phyloP scores from a whole-genome alignment of 2,888 invertebrate genomes.

The Drosophila kuntzei region DNA sequence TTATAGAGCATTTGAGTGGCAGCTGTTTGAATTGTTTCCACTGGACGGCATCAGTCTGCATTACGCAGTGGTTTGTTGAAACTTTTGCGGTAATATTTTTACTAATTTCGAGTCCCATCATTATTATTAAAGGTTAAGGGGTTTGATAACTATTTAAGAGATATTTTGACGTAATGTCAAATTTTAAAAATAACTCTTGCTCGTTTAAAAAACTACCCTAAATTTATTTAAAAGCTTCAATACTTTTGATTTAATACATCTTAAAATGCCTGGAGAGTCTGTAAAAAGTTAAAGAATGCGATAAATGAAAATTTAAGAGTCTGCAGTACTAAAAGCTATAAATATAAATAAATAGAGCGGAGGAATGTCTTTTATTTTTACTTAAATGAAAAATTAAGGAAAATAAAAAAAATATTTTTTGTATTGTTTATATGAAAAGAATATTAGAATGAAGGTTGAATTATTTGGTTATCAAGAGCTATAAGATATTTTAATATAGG shows the following conservation, averaged over 20 bases:
- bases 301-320: background rate
- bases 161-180: too few species aligned
- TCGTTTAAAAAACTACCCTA: too few species aligned
- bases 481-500: background rate
- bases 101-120: too few species aligned
- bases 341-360: background rate
- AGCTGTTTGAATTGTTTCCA: conserved; percentile 21
- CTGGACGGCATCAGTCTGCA: conserved; percentile 11
- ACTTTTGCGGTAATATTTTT: too few species aligned
- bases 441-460: background rate
- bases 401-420: background rate
- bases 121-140: too few species aligned
- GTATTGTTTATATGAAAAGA: too few species aligned
- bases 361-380: background rate
- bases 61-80: background rate
- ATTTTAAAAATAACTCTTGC: too few species aligned
- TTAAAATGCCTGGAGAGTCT: background rate
- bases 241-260: background rate
- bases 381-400: background rate
- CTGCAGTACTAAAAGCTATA: background rate
- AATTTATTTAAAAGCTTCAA: too few species aligned
- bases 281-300: conserved; percentile 3
- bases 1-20: conserved; percentile 15
- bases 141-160: too few species aligned
- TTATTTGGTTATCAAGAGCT: background rate